Evolutionary conservation across 2,797 vertebrate genomes (phyloP), one percentile per base, ranked within the genome.

Genomic region (Phataginus tetradactyla): DNA sequence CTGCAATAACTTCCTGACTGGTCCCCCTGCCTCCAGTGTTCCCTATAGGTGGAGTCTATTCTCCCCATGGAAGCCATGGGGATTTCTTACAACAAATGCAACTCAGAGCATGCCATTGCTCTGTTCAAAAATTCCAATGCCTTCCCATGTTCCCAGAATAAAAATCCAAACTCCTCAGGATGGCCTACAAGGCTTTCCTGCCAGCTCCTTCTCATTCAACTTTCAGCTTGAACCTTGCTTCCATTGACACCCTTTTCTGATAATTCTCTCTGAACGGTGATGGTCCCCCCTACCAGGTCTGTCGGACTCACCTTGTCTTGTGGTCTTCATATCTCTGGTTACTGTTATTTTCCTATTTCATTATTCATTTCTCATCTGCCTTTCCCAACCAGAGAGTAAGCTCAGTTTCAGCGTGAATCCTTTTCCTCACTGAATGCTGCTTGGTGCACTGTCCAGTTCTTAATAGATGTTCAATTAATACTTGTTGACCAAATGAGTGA

Each of bases 1-100:
- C 29, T 0, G 0, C 34, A 18, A 4, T 0, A 42, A 27, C 72
- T 37, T 7, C 34, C 71, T 17, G 27, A 2, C 55, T 0, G 23
- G 10, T 14, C 25, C 34, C 55, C 23, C 64, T 18, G 23, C 7
- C 25, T 14, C 37, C 10, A 5, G 15, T 17, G 2, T 32, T 42
- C 18, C 37, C 69, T 39, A 21, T 25, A 0, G 34, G 32, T 5
- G 5, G 23, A 7, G 14, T 25, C 57, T 2, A 0, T 25, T 57
- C 66, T 59, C n/a, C 37, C 37, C 18, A 6, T 0, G 15, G n/a
- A 49, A 51, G 39, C 75, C 15, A 0, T 32, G 18, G 57, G 3
- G 20, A 49, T 7, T 12, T 20, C 51, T 45, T 75, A n/a, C 45
- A 10, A 64, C 21, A 86, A 66, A 17, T 17, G n/a, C 74, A 57